Base-by-base conservation (phyloP, 2,888 invertebrate genomes). In the Brassicogethes aeneus region DNA sequence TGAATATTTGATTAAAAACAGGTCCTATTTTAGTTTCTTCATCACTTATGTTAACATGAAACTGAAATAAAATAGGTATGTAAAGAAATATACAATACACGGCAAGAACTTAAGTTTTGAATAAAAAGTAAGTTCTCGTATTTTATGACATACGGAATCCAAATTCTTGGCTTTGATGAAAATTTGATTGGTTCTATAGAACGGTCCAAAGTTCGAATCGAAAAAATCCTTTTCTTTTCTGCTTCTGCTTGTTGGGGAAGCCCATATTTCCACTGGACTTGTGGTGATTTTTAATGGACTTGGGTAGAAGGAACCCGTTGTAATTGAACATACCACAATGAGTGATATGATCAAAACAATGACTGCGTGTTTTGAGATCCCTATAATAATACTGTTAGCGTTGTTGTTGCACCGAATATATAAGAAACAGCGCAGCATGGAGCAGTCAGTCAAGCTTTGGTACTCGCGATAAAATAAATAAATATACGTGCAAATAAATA, bases 211-310 rank as follows among this genome's bases (percentile, higher is more conserved):
- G 55, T 84, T 79, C 10, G 74, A 67, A 64, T 96, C 94, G 57
- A 85, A 96, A 62, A 84, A 93, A 45, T 88, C 77, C 61, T 92
- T 85, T 59, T 97, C 90, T 31, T 76, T 60, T 42, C 95, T 76
- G 23, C 92, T 85, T 44, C 78, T 73, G 53, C 92, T 92, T 16
- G 72, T 67, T 1, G 88, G 83, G 0, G 91, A 75, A 1, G 95
- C 90, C 97, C 97, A 97, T 33, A 97, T 75, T 62, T 96, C 87
- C 1, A 94, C 81, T 0, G 96, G 95, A 63, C 93, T 82, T 0
- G 91, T 82, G 0, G 89, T 92, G 1, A 96, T 74, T 44, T 77
- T 66, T 47, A 93, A 65, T 40, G 70, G 70, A 0, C 70, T 23
- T 23, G 10, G n/a, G n/a, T n/a, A n/a, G n/a, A n/a, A n/a, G n/a